Percentiles rank a stretch among this genome's conserved stretches.
Conservation (phyloP, 2,113 vertebrate species). For the Turnix velox region DNA sequence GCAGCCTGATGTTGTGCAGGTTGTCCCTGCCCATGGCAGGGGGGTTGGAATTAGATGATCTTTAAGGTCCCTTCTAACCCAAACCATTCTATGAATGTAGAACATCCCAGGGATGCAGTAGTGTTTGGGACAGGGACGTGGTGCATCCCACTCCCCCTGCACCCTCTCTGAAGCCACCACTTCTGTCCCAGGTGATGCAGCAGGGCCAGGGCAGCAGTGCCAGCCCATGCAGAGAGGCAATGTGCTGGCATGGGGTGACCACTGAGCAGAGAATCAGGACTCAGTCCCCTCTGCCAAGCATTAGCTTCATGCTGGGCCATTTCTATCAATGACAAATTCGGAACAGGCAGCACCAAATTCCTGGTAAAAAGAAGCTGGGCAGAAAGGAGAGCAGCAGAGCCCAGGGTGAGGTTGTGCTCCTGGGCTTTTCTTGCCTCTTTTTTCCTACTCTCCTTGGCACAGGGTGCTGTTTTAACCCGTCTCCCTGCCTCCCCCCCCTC, state of each 20-base stretch:
- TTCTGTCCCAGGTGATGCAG: background rate
- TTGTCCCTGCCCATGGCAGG: no score
- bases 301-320: background rate
- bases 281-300: background rate
- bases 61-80: no score
- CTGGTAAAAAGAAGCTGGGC: background rate
- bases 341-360: background rate
- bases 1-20: no score
- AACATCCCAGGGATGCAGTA: background rate
- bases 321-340: background rate
- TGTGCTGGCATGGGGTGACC: rapidly evolving
- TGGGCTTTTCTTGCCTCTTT: background rate
- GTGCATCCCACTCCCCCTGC: no score
- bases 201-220: background rate
- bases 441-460: conserved; percentile 24
- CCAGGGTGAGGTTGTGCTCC: background rate
- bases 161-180: background rate
- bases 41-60: no score
- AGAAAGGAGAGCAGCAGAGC: background rate
- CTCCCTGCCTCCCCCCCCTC: no score
- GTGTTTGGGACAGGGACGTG: no score
- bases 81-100: no score
- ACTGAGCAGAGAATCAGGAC: background rate
- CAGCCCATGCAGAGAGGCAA: background rate
- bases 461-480: background rate